phyloP scores from a whole-genome alignment of 2,113 vertebrate species.

The Zapornia atra region DNA sequence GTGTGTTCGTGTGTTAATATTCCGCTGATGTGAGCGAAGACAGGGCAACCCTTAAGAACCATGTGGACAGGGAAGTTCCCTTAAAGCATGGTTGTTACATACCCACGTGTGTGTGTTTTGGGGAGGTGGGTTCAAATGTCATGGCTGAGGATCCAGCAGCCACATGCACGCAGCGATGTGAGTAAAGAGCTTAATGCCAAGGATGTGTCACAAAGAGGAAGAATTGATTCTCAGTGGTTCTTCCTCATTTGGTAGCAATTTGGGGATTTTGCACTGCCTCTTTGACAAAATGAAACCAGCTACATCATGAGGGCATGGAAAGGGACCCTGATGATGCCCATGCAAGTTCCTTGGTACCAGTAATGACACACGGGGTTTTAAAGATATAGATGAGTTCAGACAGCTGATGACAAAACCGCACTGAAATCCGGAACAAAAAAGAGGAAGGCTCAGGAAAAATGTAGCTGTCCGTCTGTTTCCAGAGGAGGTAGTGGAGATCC shows the following conservation, averaged over 20 bases:
- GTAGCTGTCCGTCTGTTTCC: background rate
- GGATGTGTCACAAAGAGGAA: background rate
- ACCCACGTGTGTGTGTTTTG: background rate
- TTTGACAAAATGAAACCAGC: background rate
- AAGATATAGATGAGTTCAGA: background rate
- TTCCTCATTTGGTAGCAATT: background rate
- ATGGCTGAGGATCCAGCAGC: background rate
- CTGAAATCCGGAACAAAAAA: background rate
- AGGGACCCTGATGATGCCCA: background rate
- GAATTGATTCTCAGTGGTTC: background rate
- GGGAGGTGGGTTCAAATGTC: background rate
- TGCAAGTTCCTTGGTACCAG: background rate
- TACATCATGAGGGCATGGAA: background rate
- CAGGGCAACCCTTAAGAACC: background rate
- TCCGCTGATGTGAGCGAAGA: background rate
- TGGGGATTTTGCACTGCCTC: background rate
- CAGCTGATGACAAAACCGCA: background rate
- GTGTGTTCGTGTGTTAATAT: background rate
- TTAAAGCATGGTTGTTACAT: background rate
- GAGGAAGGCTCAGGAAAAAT: background rate
- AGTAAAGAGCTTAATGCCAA: background rate
- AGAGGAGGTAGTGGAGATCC: background rate
- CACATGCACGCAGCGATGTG: accelerated
- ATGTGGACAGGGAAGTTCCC: background rate
- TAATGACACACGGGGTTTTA: background rate